Evolutionary conservation across 1,140 invertebrate species (phyloP), one percentile per base, ranked within the genome.

Genomic region (Formica selysi): DNA sequence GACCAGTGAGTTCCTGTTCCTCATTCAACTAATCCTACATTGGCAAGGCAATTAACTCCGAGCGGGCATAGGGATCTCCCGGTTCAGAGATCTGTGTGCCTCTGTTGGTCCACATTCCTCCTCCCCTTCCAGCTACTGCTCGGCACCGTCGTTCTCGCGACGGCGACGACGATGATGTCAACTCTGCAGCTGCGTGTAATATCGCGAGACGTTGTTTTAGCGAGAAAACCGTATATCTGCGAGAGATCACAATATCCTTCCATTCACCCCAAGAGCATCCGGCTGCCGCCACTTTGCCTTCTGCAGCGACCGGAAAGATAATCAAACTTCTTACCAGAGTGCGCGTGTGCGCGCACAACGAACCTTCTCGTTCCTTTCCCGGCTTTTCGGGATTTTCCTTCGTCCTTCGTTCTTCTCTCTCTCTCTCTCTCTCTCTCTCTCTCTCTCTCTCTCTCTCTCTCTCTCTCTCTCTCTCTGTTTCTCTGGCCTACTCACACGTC

Each of bases 11-110:
- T 90, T 88, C 44, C 85, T 87, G 85, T 70, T 86, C 88, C 79
- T 79, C 73, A 64, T 87, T 44, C 79, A 59, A 74, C 87, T 93
- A 91, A 93, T 93, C 90, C 91, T 87, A 90, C 91, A 93, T 93
- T 92, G 90, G 91, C 91, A 88, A 93, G 90, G 87, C 88, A 93
- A 93, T 93, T 93, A 93, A 93, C 89, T 92, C 71, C 41, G 84
- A 87, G 87, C 84, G 86, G 83, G 89, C 85, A 91, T 88, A 86
- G 83, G 76, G 81, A 89, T 85, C 74, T 74, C 29, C 26, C 54
- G 73, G 86, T 88, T 91, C 89, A 80, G 73, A 87, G 87, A 78
- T 87, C 71, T 87, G 79, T 86, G 79, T 86, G 79, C 59, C 26
- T 29, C 62, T 73, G 70, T 67, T 59, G 64, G 51, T 62, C 59